phyloP scores from a whole-genome alignment of 2,888 invertebrate species.

The Vannuccia rotundouncinata region DNA sequence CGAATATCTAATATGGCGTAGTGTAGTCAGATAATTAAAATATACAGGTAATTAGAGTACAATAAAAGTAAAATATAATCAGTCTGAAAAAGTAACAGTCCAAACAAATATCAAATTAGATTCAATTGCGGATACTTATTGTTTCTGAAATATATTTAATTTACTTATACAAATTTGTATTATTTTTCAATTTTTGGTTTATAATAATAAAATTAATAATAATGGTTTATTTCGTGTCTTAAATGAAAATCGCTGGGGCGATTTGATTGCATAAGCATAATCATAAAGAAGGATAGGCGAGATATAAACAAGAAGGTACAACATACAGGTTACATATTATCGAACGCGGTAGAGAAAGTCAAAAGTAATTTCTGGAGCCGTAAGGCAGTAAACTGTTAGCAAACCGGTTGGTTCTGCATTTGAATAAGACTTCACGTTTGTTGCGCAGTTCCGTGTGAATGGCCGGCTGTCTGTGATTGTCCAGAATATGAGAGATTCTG shows the following conservation, averaged over 20 bases:
- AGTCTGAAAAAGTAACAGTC: too few relatives aligned
- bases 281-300: not conserved
- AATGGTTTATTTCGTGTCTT: not conserved
- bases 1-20: too few relatives aligned
- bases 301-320: not conserved
- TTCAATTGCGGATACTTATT: too few relatives aligned
- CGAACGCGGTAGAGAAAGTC: not conserved
- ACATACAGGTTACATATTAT: not conserved
- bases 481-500: constrained; percentile 23
- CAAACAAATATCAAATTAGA: too few relatives aligned
- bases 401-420: constrained; percentile 26
- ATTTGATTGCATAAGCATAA: not conserved
- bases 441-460: constrained; percentile 19
- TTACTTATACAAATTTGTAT: too few relatives aligned
- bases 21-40: too few relatives aligned
- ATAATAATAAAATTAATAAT: not conserved
- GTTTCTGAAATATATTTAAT: too few relatives aligned
- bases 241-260: not conserved
- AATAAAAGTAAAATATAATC: too few relatives aligned
- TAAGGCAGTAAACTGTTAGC: constrained; percentile 2
- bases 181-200: too few relatives aligned
- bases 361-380: not conserved
- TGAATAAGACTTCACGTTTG: constrained; percentile 24
- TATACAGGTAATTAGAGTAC: too few relatives aligned
- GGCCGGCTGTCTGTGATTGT: constrained; percentile 26